Percentiles rank a stretch among this genome's conserved stretches.
phyloP scores from a whole-genome alignment of 2,888 invertebrate genomes.

The Perdita meconis region DNA sequence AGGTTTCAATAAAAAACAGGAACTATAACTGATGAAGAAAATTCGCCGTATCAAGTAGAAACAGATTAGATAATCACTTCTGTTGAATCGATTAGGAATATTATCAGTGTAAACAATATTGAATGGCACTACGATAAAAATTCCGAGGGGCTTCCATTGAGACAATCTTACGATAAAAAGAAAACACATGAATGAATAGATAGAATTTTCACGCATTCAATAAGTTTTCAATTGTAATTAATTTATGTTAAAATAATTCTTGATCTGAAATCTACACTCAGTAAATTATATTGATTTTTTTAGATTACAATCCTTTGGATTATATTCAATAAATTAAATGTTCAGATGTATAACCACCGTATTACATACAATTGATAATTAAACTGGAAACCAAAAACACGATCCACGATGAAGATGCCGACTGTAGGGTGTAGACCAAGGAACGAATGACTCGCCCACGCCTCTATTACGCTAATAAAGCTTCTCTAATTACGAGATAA shows the following conservation, averaged over 20 bases:
- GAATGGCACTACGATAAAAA: not conserved
- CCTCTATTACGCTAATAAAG: slow-evolving; percentile 64
- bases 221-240: too few species aligned
- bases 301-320: too few species aligned
- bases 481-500: slow-evolving; percentile 64
- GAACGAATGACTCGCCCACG: slow-evolving; percentile 58
- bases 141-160: not conserved
- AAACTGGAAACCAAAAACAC: slow-evolving; percentile 16
- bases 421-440: slow-evolving; percentile 32
- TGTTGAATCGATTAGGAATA: not conserved
- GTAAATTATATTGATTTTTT: too few species aligned
- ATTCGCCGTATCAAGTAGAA: not conserved
- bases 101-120: not conserved
- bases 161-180: not conserved
- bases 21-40: not conserved
- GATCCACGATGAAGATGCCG: slow-evolving; percentile 22
- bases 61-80: not conserved
- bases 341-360: too few species aligned
- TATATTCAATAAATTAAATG: not conserved
- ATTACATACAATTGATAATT: not conserved
- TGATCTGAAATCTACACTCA: too few species aligned
- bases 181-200: not conserved
- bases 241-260: too few species aligned
- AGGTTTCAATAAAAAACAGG: not conserved
- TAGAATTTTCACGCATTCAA: too few species aligned